A percentile compares a stretch with the other conserved stretches of the same genome.
phyloP scores from a whole-genome alignment of 2,113 vertebrate species.

The Tragelaphus imberbis region DNA sequence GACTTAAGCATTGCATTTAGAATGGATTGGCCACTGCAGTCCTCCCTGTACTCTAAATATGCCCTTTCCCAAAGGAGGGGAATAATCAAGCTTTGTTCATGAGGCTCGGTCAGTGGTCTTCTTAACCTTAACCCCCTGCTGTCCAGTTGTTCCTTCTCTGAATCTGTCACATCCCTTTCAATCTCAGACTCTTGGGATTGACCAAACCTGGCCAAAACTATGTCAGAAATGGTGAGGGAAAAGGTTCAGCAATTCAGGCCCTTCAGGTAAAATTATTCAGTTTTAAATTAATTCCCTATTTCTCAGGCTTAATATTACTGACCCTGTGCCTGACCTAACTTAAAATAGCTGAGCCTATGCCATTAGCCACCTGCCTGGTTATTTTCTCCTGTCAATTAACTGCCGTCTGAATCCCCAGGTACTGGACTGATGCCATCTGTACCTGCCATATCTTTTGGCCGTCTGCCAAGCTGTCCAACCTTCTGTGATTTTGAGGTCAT shows the following conservation, averaged over 20 bases:
- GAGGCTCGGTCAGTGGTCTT: not conserved
- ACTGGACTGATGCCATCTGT: slow-evolving; percentile 48
- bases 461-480: slow-evolving; percentile 7
- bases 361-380: slow-evolving; percentile 60
- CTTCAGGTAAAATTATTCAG: not conserved
- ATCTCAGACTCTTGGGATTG: not conserved
- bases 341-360: not conserved
- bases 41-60: not conserved
- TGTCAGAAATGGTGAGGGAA: not conserved
- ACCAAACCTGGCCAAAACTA: not conserved
- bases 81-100: not conserved
- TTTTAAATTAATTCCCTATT: slow-evolving; percentile 20
- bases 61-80: not conserved
- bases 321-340: slow-evolving; percentile 28
- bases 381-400: slow-evolving; percentile 63
- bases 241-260: not conserved
- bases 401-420: slow-evolving; percentile 48
- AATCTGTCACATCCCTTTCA: not conserved
- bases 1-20: not conserved
- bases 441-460: slow-evolving; percentile 39
- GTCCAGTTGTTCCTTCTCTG: not conserved
- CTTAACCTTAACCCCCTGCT: not conserved
- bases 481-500: slow-evolving; percentile 26
- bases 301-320: not conserved
- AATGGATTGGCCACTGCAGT: not conserved